These are phyloP conservation scores for Zygogramma bicolorata DNA, from an alignment of 2,888 invertebrate species.

Conservation along the genomic window DNA sequence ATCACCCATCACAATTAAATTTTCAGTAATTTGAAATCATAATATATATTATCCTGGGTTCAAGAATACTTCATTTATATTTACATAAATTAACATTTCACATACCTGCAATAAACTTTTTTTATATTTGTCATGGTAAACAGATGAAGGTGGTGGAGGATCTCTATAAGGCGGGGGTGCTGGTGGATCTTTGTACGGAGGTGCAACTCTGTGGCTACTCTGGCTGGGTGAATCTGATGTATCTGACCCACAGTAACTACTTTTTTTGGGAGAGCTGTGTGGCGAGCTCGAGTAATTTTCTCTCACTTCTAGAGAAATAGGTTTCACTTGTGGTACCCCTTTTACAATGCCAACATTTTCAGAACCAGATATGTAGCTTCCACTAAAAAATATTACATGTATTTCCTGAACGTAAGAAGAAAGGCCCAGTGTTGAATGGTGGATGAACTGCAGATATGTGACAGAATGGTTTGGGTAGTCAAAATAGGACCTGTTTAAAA, in stretches of 20 bases:
- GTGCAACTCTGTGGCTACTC: conserved; percentile 67
- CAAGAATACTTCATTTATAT: no score
- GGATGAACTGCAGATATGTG: no score
- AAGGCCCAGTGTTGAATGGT: no score
- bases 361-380: conserved; percentile 53
- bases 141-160: conserved; percentile 73
- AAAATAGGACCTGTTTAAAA: no score
- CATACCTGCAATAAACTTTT: conserved; percentile 60
- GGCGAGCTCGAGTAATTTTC: conserved; percentile 56
- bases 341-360: conserved; percentile 78
- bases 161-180: conserved; percentile 80
- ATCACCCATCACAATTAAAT: no score
- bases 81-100: no score
- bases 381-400: no score
- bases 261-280: conserved; percentile 60
- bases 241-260: conserved; percentile 59
- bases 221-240: conserved; percentile 63
- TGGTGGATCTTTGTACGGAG: conserved; percentile 72
- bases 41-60: no score
- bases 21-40: no score
- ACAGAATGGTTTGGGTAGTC: no score
- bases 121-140: conserved; percentile 65
- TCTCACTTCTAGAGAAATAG: conserved; percentile 69
- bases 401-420: no score
- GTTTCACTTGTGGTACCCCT: conserved; percentile 76